Conservation (phyloP, 2,113 vertebrate genomes). For the Dunckerocampus dactyliophorus region DNA sequence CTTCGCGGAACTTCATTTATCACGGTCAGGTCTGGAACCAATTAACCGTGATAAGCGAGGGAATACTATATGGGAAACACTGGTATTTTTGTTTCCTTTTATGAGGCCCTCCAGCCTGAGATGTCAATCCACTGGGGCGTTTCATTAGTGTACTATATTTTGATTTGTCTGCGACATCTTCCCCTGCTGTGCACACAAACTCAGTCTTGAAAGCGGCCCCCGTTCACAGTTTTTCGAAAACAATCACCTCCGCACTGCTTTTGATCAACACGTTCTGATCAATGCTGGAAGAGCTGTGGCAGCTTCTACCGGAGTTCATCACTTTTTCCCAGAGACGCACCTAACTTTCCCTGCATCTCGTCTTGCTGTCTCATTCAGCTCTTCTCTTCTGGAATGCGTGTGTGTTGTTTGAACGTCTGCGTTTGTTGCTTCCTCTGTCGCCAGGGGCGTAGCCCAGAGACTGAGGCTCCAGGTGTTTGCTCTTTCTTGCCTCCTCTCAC, state of each 20-base stretch:
- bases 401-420: constrained; percentile 56
- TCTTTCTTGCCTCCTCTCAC: constrained; percentile 66
- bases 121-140: constrained; percentile 62
- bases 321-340: constrained; percentile 42
- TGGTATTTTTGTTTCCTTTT: constrained; percentile 40
- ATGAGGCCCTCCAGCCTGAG: constrained; percentile 49
- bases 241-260: constrained; percentile 63
- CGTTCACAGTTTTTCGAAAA: constrained; percentile 59
- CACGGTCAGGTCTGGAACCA: too few species aligned
- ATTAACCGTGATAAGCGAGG: too few species aligned
- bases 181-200: constrained; percentile 53
- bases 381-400: constrained; percentile 24
- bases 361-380: constrained; percentile 13
- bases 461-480: constrained; percentile 72
- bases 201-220: constrained; percentile 52
- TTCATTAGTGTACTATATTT: constrained; percentile 64
- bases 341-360: constrained; percentile 19
- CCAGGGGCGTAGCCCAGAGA: constrained; percentile 74
- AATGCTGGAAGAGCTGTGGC: constrained; percentile 43
- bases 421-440: constrained; percentile 70
- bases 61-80: not conserved
- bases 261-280: constrained; percentile 68
- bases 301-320: constrained; percentile 41
- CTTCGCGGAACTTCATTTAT: too few species aligned
- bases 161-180: constrained; percentile 63